These are phyloP conservation scores for Zelleria hepariella DNA, from an alignment of 2,888 invertebrate genomes.

Conservation along the genomic window DNA sequence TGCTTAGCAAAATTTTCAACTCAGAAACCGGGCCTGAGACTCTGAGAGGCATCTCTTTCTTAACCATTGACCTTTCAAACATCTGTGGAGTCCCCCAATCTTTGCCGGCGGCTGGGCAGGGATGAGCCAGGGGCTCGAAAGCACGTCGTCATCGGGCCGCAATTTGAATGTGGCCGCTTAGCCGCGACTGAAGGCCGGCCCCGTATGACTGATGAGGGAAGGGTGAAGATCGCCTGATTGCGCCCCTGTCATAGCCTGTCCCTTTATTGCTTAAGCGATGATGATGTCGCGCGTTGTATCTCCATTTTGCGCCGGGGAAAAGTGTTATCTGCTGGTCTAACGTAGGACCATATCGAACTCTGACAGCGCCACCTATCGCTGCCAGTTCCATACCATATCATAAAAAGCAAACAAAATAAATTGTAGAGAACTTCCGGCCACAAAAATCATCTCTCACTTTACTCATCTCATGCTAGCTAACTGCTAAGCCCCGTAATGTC, in stretches of 20 bases:
- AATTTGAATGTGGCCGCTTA: slow-evolving; percentile 72
- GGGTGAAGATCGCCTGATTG: slow-evolving; percentile 64
- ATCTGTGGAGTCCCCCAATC: not conserved
- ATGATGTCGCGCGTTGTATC: not conserved
- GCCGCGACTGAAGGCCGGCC: slow-evolving; percentile 47
- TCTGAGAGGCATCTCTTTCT: not conserved
- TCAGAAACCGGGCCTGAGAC: too few relatives aligned
- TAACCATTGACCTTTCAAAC: slow-evolving; percentile 12
- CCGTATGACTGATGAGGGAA: slow-evolving; percentile 67
- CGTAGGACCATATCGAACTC: too few relatives aligned
- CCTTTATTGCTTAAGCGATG: not conserved
- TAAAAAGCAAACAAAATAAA: too few relatives aligned
- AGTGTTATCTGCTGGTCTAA: too few relatives aligned
- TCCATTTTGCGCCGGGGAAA: not conserved
- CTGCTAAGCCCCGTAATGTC: too few relatives aligned
- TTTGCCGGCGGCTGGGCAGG: slow-evolving; percentile 28
- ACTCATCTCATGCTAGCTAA: too few relatives aligned
- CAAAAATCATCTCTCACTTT: too few relatives aligned
- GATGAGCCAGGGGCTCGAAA: slow-evolving; percentile 63
- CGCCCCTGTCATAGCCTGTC: slow-evolving; percentile 18
- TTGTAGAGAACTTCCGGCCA: too few relatives aligned
- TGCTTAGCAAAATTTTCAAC: too few relatives aligned
- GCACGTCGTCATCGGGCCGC: slow-evolving; percentile 67
- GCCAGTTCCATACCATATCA: too few relatives aligned
- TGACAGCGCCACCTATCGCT: too few relatives aligned